Conservation (phyloP, 2,888 invertebrate genomes). For the Rotaria macrura region DNA sequence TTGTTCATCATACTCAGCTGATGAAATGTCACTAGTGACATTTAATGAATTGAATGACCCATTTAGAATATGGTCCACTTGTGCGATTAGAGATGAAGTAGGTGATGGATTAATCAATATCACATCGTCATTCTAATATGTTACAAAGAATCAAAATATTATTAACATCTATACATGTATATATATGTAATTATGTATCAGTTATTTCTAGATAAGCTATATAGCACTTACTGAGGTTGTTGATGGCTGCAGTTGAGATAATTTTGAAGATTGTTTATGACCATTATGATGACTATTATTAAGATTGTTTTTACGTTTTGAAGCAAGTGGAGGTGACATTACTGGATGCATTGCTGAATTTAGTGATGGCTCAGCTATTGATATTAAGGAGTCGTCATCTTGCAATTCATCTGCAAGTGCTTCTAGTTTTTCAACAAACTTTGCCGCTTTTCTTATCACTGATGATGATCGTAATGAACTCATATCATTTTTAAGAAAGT, state of each 20-base stretch:
- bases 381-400: background rate
- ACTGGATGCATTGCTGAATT: background rate
- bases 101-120: background rate
- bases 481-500: background rate
- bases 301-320: background rate
- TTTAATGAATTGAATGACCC: background rate
- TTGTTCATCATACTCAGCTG: background rate
- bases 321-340: background rate
- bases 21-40: background rate
- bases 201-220: too few species aligned
- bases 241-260: background rate
- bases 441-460: background rate
- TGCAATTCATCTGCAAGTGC: background rate
- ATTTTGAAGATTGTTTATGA: background rate
- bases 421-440: slow-evolving; percentile 18
- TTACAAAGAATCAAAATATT: too few species aligned
- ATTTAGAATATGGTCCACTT: background rate
- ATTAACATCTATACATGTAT: too few species aligned
- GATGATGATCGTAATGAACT: background rate
- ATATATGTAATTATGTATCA: too few species aligned
- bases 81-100: background rate
- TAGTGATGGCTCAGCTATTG: background rate
- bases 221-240: background rate
- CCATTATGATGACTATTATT: background rate
- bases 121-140: background rate